A percentile compares a stretch with the other conserved stretches of the same genome.
These are phyloP conservation scores for Metallyticus violacea DNA, from an alignment of 2,888 invertebrate genomes.

Conservation along the genomic window DNA sequence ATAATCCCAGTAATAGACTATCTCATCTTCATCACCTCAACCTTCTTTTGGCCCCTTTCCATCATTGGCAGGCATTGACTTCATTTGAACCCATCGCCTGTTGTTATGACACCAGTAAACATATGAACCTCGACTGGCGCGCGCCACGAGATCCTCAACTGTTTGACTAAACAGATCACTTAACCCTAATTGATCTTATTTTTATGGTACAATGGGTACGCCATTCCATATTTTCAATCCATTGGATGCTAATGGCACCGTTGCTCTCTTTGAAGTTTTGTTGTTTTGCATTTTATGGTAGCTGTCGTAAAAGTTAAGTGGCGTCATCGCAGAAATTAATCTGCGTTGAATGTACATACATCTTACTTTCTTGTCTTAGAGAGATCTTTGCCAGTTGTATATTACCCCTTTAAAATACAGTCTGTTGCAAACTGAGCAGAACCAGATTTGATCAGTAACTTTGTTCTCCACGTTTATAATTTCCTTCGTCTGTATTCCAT, in stretches of 20 bases:
- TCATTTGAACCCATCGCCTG: not conserved
- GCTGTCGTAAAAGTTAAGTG: not conserved
- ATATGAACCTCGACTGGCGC: not conserved
- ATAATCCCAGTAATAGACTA: not conserved
- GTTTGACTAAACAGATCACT: conserved; percentile 23
- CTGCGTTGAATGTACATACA: not conserved
- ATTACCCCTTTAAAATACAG: too few species aligned
- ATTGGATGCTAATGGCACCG: not conserved
- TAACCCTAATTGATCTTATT: conserved; percentile 20
- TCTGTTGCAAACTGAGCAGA: too few species aligned
- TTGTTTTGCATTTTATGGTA: not conserved
- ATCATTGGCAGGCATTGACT: not conserved
- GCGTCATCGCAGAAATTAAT: not conserved
- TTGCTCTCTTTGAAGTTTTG: not conserved
- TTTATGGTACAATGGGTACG: not conserved
- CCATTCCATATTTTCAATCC: conserved; percentile 13
- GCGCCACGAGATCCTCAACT: not conserved
- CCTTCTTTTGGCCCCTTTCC: not conserved
- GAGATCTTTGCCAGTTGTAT: too few species aligned
- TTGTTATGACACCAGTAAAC: not conserved
- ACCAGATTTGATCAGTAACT: too few species aligned
- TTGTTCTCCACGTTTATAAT: too few species aligned
- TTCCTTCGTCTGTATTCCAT: too few species aligned
- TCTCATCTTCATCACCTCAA: not conserved
- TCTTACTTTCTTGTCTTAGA: too few species aligned